phyloP scores from a whole-genome alignment of 2,797 vertebrate genomes.

The Iguana delicatissima region DNA sequence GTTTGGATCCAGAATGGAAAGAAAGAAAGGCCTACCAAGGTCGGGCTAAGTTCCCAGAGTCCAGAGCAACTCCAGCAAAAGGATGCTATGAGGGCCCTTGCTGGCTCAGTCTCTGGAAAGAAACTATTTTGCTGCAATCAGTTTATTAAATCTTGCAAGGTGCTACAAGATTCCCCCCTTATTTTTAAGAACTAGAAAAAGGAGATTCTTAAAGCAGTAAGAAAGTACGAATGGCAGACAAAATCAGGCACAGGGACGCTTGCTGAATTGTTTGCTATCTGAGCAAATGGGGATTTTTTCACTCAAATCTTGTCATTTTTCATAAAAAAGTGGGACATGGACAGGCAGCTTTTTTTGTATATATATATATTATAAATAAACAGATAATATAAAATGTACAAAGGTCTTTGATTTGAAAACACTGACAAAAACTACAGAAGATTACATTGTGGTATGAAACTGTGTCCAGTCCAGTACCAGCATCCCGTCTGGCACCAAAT shows the following conservation, averaged over 20 bases:
- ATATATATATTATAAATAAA: slow-evolving; percentile 35
- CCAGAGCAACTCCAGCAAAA: neutral
- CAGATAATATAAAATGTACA: slow-evolving; percentile 11
- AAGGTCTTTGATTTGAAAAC: slow-evolving; percentile 29
- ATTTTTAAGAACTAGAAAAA: neutral
- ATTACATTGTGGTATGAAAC: neutral
- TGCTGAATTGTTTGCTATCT: neutral
- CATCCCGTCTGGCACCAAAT: neutral
- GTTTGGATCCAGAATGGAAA: neutral
- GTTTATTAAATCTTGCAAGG: neutral
- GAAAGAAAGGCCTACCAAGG: neutral
- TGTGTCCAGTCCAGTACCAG: slow-evolving; percentile 29
- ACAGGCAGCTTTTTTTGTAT: neutral
- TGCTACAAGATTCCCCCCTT: neutral
- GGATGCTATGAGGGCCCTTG: neutral
- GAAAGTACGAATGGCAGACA: neutral
- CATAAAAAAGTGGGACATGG: neutral
- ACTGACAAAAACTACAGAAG: neutral
- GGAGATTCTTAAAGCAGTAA: neutral
- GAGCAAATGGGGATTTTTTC: neutral
- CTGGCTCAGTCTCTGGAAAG: neutral
- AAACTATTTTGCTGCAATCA: neutral
- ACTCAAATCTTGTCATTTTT: neutral
- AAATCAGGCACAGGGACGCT: neutral
- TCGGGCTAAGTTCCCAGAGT: neutral